These are phyloP conservation scores for Bathynomus jamesi DNA, from an alignment of 1,140 invertebrate genomes.

Conservation along the genomic window DNA sequence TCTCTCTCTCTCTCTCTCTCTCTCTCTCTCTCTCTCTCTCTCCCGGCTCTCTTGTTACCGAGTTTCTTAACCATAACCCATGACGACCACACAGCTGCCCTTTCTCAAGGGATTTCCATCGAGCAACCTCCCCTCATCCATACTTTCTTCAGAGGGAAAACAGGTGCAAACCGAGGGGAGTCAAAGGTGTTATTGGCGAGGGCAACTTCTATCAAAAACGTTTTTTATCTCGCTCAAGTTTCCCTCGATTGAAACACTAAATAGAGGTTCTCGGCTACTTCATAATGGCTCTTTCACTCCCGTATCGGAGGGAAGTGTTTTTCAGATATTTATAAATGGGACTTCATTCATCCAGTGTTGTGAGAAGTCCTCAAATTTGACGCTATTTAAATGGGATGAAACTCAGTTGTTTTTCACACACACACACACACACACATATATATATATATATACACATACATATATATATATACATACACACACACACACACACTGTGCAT, in stretches of 20 bases:
- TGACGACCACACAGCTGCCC: neutral
- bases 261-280: no score
- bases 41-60: no score
- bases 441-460: neutral
- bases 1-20: neutral
- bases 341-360: no score
- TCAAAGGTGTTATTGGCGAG: neutral
- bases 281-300: no score
- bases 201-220: no score
- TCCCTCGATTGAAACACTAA: no score
- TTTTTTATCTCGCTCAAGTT: no score
- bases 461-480: conserved; percentile 1
- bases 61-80: neutral
- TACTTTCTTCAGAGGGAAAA: neutral
- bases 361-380: no score
- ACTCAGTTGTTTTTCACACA: no score
- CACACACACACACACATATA: conserved; percentile 2
- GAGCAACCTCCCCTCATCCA: neutral
- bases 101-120: neutral
- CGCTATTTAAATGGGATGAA: no score
- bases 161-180: neutral
- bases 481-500: neutral
- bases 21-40: neutral
- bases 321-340: no score
- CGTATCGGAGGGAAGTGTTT: no score